Conservation (phyloP, 1,140 invertebrate species). For the Hyphantria cunea region DNA sequence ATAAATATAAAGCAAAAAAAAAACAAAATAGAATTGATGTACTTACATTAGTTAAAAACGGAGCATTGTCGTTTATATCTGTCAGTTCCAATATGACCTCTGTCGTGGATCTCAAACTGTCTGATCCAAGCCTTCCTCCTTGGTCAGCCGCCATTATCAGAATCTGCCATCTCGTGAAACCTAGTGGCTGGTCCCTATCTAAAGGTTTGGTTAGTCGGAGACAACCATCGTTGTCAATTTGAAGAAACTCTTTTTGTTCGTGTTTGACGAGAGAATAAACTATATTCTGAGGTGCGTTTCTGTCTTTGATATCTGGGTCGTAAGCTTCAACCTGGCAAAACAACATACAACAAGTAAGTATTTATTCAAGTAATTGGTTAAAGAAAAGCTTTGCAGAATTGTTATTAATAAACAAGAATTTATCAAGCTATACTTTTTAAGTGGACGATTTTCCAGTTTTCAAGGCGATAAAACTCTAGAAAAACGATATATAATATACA, state of each 20-base stretch:
- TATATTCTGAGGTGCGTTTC: slow-evolving; percentile 88
- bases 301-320: slow-evolving; percentile 92
- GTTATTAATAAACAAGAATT: too few species aligned
- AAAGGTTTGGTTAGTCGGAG: slow-evolving; percentile 89
- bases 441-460: too few species aligned
- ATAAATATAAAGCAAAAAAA: not conserved
- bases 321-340: slow-evolving; percentile 86
- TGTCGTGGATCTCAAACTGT: slow-evolving; percentile 84
- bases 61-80: slow-evolving; percentile 96
- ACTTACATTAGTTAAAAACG: slow-evolving; percentile 90
- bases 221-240: slow-evolving; percentile 88
- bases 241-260: slow-evolving; percentile 86
- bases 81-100: slow-evolving; percentile 89
- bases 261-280: slow-evolving; percentile 88
- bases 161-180: slow-evolving; percentile 91
- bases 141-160: slow-evolving; percentile 93
- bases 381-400: too few species aligned
- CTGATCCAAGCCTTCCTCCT: slow-evolving; percentile 79
- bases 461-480: too few species aligned
- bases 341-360: not conserved
- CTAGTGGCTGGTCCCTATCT: slow-evolving; percentile 93
- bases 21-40: slow-evolving; percentile 26
- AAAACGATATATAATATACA: too few species aligned
- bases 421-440: too few species aligned
- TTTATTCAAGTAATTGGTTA: not conserved